These are phyloP conservation scores for Blennius ocellaris DNA, from an alignment of 2,113 vertebrate genomes.

Conservation along the genomic window DNA sequence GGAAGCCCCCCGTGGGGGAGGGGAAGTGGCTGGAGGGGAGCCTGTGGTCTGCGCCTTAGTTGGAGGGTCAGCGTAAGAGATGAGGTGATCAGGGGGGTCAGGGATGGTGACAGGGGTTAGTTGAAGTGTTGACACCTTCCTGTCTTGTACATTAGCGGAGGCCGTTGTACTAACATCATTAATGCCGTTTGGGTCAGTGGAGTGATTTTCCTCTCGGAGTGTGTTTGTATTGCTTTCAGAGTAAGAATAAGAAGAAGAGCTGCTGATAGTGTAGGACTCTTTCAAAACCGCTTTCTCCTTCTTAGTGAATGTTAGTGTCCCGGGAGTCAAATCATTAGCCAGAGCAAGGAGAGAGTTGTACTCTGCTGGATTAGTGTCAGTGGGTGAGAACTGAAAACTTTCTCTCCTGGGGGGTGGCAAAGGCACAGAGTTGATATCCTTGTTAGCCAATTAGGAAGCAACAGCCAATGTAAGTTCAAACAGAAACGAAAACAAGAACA, in stretches of 20 bases:
- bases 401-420: slow-evolving; percentile 89
- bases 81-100: slow-evolving; percentile 78
- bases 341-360: slow-evolving; percentile 66
- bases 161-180: slow-evolving; percentile 59
- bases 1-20: slow-evolving; percentile 41
- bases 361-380: slow-evolving; percentile 75
- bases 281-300: slow-evolving; percentile 72
- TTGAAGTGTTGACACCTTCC: slow-evolving; percentile 89
- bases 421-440: slow-evolving; percentile 85
- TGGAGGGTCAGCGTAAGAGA: slow-evolving; percentile 57
- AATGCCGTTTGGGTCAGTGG: slow-evolving; percentile 27
- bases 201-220: slow-evolving; percentile 42
- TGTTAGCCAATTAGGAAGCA: slow-evolving; percentile 83
- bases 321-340: slow-evolving; percentile 56
- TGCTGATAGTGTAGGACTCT: slow-evolving; percentile 82
- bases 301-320: slow-evolving; percentile 65
- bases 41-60: slow-evolving; percentile 66
- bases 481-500: slow-evolving; percentile 32
- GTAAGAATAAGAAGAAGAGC: slow-evolving; percentile 85
- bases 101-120: slow-evolving; percentile 86
- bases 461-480: slow-evolving; percentile 84
- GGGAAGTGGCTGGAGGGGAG: slow-evolving; percentile 20
- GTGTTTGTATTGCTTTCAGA: slow-evolving; percentile 68
- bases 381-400: slow-evolving; percentile 82
- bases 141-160: slow-evolving; percentile 81